Evolutionary conservation across 2,888 invertebrate genomes (phyloP), one percentile per base, ranked within the genome.

Genomic region (Eristalinus aeneus): DNA sequence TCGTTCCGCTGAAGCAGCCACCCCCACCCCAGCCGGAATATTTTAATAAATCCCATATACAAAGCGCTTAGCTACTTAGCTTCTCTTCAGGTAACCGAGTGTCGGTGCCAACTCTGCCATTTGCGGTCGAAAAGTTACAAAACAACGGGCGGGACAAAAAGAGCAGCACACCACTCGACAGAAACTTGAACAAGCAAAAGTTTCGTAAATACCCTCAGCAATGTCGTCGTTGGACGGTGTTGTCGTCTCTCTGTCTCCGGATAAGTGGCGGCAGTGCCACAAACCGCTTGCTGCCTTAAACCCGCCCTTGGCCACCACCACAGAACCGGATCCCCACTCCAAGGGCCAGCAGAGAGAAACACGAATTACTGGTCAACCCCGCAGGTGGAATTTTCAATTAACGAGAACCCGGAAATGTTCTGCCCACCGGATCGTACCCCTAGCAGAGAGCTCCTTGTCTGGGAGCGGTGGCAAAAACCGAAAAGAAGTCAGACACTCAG

Each of bases 331-430:
- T 27, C 27, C 2, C 27, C 8, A 34, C 34, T 2, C 34, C 34
- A 34, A 2, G 56, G 74, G 12, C 22, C 2, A 32, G 54, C 61
- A 65, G 68, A 27, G 9, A 58, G 60, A 56, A 75, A 68, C 77
- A 63, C 73, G 73, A 82, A 82, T 86, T 74, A 82, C 82, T 82
- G 74, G 77, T 76, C 85, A 77, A 71, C 46, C 11, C 36, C 78
- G 69, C 69, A 86, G 86, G 82, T 86, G 86, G 86, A 86, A 86
- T 82, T 82, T 86, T 86, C 86, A 86, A 86, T 86, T 86, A 82
- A 77, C 77, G 61, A 78, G 74, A 27, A 27, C 27, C 27, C 69
- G 11, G 65, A 34, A 80, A 72, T 85, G 67, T 54, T 76, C 36
- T 58, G 63, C 64, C 31, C 76, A 64, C 56, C 68, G 54, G 39